Evolutionary conservation across 1,140 invertebrate species (phyloP).

Genomic region (Cephus cinctus): DNA sequence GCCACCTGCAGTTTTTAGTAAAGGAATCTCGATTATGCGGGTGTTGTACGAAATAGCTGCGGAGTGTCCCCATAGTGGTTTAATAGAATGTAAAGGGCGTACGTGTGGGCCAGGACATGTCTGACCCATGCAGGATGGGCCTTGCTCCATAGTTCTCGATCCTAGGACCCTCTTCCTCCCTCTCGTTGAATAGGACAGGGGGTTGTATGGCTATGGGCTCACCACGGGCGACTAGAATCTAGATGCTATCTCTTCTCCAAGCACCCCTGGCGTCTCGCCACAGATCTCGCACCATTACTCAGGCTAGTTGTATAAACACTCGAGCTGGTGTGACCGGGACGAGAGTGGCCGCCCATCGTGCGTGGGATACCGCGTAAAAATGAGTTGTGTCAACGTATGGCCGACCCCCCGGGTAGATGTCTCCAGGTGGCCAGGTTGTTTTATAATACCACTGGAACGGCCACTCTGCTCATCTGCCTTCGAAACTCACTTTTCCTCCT

Average conservation of each 20-base stretch:
- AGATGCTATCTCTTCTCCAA: constrained; percentile 29
- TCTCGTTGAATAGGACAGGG: too few relatives aligned
- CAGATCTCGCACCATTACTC: constrained; percentile 49
- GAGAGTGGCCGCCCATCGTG: constrained; percentile 45
- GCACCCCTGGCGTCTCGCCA: constrained; percentile 25
- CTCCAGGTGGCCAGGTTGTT: constrained; percentile 44
- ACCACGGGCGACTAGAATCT: constrained; percentile 27
- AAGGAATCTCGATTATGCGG: too few relatives aligned
- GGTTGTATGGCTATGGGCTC: too few relatives aligned
- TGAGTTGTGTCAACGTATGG: constrained; percentile 52
- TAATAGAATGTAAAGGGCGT: constrained; percentile 4
- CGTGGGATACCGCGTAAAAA: constrained; percentile 52
- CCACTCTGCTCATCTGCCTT: not conserved
- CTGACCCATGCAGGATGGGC: too few relatives aligned
- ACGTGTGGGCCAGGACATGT: constrained; percentile 5
- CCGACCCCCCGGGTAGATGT: constrained; percentile 34
- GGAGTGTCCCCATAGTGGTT: too few relatives aligned
- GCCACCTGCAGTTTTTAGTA: too few relatives aligned
- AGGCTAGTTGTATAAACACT: constrained; percentile 26
- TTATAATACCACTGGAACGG: constrained; percentile 28
- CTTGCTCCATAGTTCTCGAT: too few relatives aligned
- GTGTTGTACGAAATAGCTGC: too few relatives aligned
- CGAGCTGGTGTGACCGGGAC: constrained; percentile 27
- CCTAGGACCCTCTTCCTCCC: too few relatives aligned
- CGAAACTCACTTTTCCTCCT: too few relatives aligned